phyloP scores from a whole-genome alignment of 2,113 vertebrate species.

The Neoarius graeffei region DNA sequence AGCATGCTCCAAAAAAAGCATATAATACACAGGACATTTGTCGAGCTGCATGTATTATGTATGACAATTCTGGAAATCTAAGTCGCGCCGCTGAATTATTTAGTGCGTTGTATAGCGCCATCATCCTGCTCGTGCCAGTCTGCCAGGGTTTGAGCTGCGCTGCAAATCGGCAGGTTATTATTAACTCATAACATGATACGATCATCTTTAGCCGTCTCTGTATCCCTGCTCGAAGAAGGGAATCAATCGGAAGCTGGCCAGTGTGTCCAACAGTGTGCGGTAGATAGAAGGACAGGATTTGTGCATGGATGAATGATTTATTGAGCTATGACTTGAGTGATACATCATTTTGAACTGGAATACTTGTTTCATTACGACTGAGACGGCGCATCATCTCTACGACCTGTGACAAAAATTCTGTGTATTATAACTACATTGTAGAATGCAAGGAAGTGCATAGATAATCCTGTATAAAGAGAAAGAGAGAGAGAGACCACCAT shows the following conservation, averaged over 20 bases:
- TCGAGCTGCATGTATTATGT: slow-evolving; percentile 69
- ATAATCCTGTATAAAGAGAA: slow-evolving; percentile 46
- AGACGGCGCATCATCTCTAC: background rate
- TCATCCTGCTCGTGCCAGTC: slow-evolving; percentile 40
- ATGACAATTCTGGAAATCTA: slow-evolving; percentile 63
- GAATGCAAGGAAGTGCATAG: background rate
- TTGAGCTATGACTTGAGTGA: background rate
- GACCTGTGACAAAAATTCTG: background rate
- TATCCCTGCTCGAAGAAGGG: slow-evolving; percentile 21
- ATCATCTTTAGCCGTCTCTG: slow-evolving; percentile 28
- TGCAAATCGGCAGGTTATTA: slow-evolving; percentile 51
- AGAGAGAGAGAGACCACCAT: slow-evolving; percentile 23
- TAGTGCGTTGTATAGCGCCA: slow-evolving; percentile 53
- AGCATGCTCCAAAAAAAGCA: slow-evolving; percentile 34
- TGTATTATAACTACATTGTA: background rate
- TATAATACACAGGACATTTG: slow-evolving; percentile 56
- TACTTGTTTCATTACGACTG: background rate
- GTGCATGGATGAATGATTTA: slow-evolving; percentile 18
- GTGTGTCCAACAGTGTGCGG: background rate
- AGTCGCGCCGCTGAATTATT: slow-evolving; percentile 69
- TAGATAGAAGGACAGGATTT: slow-evolving; percentile 10
- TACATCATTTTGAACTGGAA: background rate
- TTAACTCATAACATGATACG: slow-evolving; percentile 53
- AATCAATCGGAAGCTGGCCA: slow-evolving; percentile 28
- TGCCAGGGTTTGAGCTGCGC: slow-evolving; percentile 36